Conservation (phyloP, 2,888 invertebrate species). For the Patella pellucida region DNA sequence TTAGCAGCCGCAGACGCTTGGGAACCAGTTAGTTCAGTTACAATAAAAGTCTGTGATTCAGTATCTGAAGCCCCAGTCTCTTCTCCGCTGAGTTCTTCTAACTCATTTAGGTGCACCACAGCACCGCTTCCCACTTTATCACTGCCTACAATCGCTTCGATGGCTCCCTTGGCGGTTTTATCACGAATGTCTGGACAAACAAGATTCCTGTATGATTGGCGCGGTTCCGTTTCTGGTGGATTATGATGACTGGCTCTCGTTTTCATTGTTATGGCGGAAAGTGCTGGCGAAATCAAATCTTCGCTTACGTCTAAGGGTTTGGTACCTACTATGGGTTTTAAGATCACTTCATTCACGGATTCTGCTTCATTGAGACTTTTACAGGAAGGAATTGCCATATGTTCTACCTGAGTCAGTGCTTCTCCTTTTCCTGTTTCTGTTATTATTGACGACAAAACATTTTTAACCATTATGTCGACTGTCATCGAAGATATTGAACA, state of each 20-base stretch:
- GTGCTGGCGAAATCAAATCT: neutral
- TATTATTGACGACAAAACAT: neutral
- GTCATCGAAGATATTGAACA: neutral
- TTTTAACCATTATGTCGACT: neutral
- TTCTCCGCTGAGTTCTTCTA: neutral
- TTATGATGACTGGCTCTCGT: neutral
- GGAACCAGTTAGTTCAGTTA: too few species aligned
- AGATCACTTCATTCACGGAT: too few species aligned
- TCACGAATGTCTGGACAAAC: neutral
- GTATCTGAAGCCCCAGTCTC: neutral
- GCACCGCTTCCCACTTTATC: neutral
- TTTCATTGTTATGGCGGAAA: neutral
- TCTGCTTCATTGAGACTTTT: too few species aligned
- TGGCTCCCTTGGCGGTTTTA: neutral
- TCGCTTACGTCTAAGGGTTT: neutral
- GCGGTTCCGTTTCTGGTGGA: neutral
- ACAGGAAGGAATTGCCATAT: too few species aligned
- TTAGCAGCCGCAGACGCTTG: too few species aligned
- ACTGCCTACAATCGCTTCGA: neutral
- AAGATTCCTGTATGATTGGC: neutral
- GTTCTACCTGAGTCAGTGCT: too few species aligned
- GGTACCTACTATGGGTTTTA: neutral
- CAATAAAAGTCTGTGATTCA: neutral
- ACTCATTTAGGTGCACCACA: neutral
- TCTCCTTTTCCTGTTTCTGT: neutral